A percentile compares a stretch with the other conserved stretches of the same genome.
Conservation (phyloP, 2,888 invertebrate genomes). For the Lingula anatina region DNA sequence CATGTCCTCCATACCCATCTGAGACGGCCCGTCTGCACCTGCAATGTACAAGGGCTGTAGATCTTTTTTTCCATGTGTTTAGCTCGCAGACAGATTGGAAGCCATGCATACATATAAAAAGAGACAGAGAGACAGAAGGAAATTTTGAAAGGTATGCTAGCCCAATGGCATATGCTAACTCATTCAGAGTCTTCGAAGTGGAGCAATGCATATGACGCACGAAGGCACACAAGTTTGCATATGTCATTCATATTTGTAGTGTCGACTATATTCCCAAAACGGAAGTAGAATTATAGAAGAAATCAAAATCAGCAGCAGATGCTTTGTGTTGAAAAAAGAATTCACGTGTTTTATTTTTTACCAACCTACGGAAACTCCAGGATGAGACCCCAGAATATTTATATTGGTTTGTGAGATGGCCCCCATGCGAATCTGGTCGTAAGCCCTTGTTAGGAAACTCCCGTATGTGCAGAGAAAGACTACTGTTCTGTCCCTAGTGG, state of each 20-base stretch:
- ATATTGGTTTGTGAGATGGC: constrained; percentile 94
- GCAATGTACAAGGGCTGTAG: background rate
- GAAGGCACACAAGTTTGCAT: too few relatives aligned
- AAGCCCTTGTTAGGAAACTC: constrained; percentile 90
- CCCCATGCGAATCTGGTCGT: constrained; percentile 97
- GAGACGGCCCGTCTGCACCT: constrained; percentile 87
- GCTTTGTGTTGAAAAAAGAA: too few relatives aligned
- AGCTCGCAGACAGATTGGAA: background rate
- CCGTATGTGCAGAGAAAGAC: constrained; percentile 95
- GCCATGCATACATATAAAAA: background rate
- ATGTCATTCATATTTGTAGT: too few relatives aligned
- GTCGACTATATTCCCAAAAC: too few relatives aligned
- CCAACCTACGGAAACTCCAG: constrained; percentile 88
- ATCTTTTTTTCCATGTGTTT: background rate
- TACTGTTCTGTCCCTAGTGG: constrained; percentile 83
- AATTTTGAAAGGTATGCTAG: too few relatives aligned
- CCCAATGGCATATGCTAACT: too few relatives aligned
- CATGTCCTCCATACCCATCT: constrained; percentile 95
- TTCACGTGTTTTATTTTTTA: too few relatives aligned
- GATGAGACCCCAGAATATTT: constrained; percentile 91
- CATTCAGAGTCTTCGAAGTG: too few relatives aligned
- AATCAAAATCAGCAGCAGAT: too few relatives aligned
- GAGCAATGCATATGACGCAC: too few relatives aligned
- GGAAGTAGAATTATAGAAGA: too few relatives aligned
- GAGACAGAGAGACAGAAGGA: too few relatives aligned